A percentile compares a stretch with the other conserved stretches of the same genome.
Conservation (phyloP, 53 echinoderm and acorn worm species). For the Stichopus horrens region DNA sequence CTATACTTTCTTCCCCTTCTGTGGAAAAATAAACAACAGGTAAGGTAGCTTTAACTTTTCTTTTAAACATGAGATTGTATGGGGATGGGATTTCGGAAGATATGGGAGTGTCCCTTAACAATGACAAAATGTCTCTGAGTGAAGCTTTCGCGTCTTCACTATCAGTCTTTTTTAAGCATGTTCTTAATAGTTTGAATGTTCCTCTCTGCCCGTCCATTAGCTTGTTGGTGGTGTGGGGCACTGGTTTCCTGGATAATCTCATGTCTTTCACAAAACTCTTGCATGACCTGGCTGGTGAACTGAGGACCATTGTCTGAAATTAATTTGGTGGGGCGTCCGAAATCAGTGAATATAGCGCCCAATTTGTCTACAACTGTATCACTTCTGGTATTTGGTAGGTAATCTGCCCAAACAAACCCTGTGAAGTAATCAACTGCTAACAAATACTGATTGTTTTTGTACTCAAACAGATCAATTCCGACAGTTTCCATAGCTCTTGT, state of each 20-base stretch:
- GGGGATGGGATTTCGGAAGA: conserved; percentile 47
- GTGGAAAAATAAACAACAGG: conserved; percentile 41
- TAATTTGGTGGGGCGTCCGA: conserved; percentile 29
- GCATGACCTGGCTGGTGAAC: conserved; percentile 22
- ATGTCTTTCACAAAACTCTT: conserved; percentile 27
- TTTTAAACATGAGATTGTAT: conserved; percentile 45
- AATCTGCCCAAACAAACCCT: conserved; percentile 36
- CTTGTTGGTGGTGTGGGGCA: conserved; percentile 48
- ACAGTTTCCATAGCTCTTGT: conserved; percentile 19
- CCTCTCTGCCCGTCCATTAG: conserved; percentile 35
- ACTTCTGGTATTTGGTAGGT: conserved; percentile 33
- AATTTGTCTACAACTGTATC: conserved; percentile 25
- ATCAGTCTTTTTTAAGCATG: conserved; percentile 39
- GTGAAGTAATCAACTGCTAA: too few relatives aligned
- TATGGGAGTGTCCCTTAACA: conserved; percentile 43
- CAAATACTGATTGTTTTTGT: conserved; percentile 25
- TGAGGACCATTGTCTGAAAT: conserved; percentile 18
- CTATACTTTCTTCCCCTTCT: conserved; percentile 14
- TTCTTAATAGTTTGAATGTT: conserved; percentile 43
- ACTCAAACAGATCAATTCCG: conserved; percentile 24
- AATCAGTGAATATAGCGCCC: conserved; percentile 29
- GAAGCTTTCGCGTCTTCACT: conserved; percentile 22
- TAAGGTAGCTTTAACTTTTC: conserved; percentile 7
- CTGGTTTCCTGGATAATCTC: conserved; percentile 24
- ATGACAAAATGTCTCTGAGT: conserved; percentile 17